Evolutionary conservation across 2,888 invertebrate genomes (phyloP), one percentile per base, ranked within the genome.

Genomic region (Prenolepis imparis): DNA sequence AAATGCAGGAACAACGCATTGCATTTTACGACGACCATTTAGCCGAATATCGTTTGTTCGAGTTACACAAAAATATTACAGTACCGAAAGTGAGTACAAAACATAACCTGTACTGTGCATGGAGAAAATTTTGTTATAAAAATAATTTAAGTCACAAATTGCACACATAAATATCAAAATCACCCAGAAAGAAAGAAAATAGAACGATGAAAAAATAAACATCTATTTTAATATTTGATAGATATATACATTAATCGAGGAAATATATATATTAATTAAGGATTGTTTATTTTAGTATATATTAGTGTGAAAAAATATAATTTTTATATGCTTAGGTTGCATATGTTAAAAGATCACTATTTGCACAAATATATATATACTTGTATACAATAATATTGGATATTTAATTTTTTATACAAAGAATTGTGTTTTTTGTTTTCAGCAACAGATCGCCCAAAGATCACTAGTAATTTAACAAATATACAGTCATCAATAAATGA

Each of bases 391-490:
- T 44, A n/a, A 12, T 41, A 11, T 41, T 12, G 5, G 1, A 59
- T 59, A 0, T 61, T 36, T 61, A n/a, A 48, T 68, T 21, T 41
- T n/a, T 44, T 44, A 15, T n/a, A n/a, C 32, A 15, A 75, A 75
- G 6, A 63, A 4, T 28, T 57, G 28, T 59, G 11, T n/a, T 8
- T 8, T 74, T 67, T 57, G 9, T 73, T 59, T 72, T 44, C 24
- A 68, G 63, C 64, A 41, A 68, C 84, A 28, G 84, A 90, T 83
- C 83, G 88, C 32, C 91, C 93, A 12, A 91, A 91, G 83, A 93
- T 93, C 63, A 89, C 93, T 15, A 91, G 90, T 55, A 92, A 91
- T 57, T 84, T 93, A 82, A 92, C 93, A 11, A 93, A 93, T 82
- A 92, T 93, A 85, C 91, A 91, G 63, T 91, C 91, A 1, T 67